A percentile compares a stretch with the other conserved stretches of the same genome.
These are phyloP conservation scores for Dallia pectoralis DNA, from an alignment of 2,797 vertebrate genomes.

Conservation along the genomic window DNA sequence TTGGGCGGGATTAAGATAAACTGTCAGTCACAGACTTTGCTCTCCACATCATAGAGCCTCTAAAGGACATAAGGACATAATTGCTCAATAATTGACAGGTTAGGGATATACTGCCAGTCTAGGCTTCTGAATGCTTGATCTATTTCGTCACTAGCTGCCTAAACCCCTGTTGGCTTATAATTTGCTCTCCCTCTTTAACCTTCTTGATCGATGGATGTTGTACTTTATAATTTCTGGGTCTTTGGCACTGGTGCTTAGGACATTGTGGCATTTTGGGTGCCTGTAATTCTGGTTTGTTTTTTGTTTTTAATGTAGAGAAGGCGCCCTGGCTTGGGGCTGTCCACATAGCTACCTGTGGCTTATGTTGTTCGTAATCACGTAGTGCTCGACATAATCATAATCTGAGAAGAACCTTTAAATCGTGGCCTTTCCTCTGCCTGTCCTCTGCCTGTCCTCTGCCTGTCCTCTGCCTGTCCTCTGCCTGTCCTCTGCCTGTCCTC, in stretches of 20 bases:
- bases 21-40: conserved; percentile 54
- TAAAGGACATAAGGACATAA: conserved; percentile 29
- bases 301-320: conserved; percentile 34
- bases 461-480: no score
- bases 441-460: conserved; percentile 11
- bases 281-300: conserved; percentile 50
- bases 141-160: conserved; percentile 37
- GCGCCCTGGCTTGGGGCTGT: conserved; percentile 26
- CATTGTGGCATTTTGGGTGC: conserved; percentile 37
- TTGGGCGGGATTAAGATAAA: conserved; percentile 48
- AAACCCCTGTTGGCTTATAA: conserved; percentile 52
- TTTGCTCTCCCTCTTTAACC: conserved; percentile 46
- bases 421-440: neutral
- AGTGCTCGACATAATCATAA: conserved; percentile 27
- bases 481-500: no score
- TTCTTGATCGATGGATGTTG: conserved; percentile 35
- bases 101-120: conserved; percentile 44
- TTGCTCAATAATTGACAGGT: conserved; percentile 43
- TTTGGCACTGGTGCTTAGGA: conserved; percentile 36
- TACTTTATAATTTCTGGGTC: conserved; percentile 55
- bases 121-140: conserved; percentile 36
- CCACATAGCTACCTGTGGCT: conserved; percentile 22
- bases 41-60: conserved; percentile 52
- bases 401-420: neutral
- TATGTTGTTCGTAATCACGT: conserved; percentile 25